Conservation (phyloP, 1,140 invertebrate species). For the Pseudomyrmex pallidus region DNA sequence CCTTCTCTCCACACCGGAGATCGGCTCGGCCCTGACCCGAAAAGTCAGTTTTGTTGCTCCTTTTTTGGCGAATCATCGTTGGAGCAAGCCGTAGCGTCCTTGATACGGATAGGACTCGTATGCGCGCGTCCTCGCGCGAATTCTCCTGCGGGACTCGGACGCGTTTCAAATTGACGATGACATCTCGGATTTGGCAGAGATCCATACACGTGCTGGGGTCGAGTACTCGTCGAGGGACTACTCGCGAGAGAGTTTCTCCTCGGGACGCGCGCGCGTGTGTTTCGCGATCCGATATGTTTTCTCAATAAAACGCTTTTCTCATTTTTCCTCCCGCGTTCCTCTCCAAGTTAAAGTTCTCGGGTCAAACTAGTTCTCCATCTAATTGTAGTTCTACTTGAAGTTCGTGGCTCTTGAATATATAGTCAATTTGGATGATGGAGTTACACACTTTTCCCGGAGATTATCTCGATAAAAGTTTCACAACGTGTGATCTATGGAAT, state of each 20-base stretch:
- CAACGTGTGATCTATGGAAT: too few relatives aligned
- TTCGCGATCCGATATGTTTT: conserved; percentile 6
- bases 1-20: conserved; percentile 5
- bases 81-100: conserved; percentile 70
- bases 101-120: conserved; percentile 73
- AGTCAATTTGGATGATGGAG: too few relatives aligned
- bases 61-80: conserved; percentile 72
- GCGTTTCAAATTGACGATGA: conserved; percentile 50
- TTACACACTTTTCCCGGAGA: too few relatives aligned
- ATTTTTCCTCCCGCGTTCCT: neutral
- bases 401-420: too few relatives aligned
- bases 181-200: conserved; percentile 74
- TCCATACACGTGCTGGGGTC: conserved; percentile 74
- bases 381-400: too few relatives aligned
- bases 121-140: conserved; percentile 49
- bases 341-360: too few relatives aligned
- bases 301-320: neutral
- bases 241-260: conserved; percentile 18
- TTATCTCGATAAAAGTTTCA: too few relatives aligned
- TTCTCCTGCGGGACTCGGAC: conserved; percentile 49
- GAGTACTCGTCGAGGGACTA: conserved; percentile 1
- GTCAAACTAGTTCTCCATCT: too few relatives aligned
- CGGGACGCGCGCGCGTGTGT: neutral
- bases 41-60: conserved; percentile 69
- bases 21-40: conserved; percentile 59